These are phyloP conservation scores for Steromphala cineraria DNA, from an alignment of 2,888 invertebrate species.

Conservation along the genomic window DNA sequence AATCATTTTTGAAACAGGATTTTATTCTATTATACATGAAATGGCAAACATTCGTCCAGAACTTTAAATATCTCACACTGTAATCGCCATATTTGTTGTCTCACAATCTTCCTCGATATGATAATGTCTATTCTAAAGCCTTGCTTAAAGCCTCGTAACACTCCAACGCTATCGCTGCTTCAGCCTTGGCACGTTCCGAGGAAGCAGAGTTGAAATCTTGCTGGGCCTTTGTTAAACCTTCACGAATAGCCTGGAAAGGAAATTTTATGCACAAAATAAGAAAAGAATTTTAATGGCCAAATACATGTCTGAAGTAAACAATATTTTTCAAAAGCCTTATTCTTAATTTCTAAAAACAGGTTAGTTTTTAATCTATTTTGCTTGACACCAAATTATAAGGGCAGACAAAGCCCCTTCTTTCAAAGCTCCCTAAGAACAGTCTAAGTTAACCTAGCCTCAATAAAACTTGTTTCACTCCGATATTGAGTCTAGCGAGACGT, in stretches of 20 bases:
- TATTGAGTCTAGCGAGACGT: no score
- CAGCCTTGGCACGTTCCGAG: slow-evolving; percentile 89
- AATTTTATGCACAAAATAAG: neutral
- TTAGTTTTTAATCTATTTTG: no score
- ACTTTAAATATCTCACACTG: neutral
- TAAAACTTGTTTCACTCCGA: no score
- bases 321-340: no score
- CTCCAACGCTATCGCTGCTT: slow-evolving; percentile 94
- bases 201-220: slow-evolving; percentile 87
- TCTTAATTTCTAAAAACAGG: no score
- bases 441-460: no score
- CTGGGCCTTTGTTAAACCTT: slow-evolving; percentile 89
- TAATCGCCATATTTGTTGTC: neutral
- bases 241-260: slow-evolving; percentile 82
- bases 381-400: no score
- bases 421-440: no score
- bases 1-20: neutral
- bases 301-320: no score
- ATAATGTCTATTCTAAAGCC: slow-evolving; percentile 77
- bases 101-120: neutral
- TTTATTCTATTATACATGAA: slow-evolving; percentile 3
- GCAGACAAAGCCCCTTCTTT: no score
- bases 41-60: slow-evolving; percentile 4
- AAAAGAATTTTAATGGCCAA: no score
- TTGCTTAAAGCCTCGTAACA: slow-evolving; percentile 95